Conservation (phyloP, 2,888 invertebrate species). For the Nineta flava region DNA sequence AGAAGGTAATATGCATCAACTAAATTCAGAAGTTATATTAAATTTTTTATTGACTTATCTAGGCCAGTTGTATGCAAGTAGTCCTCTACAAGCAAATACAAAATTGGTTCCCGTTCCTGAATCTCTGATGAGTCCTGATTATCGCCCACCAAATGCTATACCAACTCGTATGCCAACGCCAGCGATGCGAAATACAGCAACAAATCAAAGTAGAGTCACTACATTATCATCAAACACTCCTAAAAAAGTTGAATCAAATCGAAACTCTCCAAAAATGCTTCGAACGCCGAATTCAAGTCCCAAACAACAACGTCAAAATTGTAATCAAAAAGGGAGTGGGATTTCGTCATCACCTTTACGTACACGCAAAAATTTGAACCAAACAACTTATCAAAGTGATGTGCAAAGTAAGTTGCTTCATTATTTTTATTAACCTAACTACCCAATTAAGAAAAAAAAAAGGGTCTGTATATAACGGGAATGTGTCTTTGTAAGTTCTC, state of each 20-base stretch:
- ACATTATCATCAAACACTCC: not conserved
- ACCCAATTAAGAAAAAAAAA: too few relatives aligned
- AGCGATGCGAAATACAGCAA: slow-evolving; percentile 14
- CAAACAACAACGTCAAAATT: slow-evolving; percentile 12
- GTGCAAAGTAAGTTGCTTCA: too few relatives aligned
- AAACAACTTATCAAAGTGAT: not conserved
- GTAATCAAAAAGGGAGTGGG: slow-evolving; percentile 7
- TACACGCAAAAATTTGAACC: slow-evolving; percentile 12
- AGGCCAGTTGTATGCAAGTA: slow-evolving; percentile 25
- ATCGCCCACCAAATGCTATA: slow-evolving; percentile 26
- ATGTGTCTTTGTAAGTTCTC: too few relatives aligned
- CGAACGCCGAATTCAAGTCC: slow-evolving; percentile 12
- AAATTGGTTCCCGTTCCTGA: slow-evolving; percentile 81
- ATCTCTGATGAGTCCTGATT: slow-evolving; percentile 73
- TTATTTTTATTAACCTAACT: too few relatives aligned
- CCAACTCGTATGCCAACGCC: slow-evolving; percentile 8
- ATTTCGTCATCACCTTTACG: slow-evolving; percentile 19
- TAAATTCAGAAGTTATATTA: too few relatives aligned
- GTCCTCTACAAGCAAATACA: slow-evolving; percentile 62
- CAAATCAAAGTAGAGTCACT: slow-evolving; percentile 7
- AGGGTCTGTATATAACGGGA: too few relatives aligned
- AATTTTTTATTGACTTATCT: too few relatives aligned
- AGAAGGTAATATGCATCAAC: not conserved
- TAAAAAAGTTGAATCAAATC: not conserved
- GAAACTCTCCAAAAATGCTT: slow-evolving; percentile 17